Percentiles rank a stretch among this genome's conserved stretches.
phyloP scores from a whole-genome alignment of 1,140 invertebrate genomes.

The Augochlora pura region DNA sequence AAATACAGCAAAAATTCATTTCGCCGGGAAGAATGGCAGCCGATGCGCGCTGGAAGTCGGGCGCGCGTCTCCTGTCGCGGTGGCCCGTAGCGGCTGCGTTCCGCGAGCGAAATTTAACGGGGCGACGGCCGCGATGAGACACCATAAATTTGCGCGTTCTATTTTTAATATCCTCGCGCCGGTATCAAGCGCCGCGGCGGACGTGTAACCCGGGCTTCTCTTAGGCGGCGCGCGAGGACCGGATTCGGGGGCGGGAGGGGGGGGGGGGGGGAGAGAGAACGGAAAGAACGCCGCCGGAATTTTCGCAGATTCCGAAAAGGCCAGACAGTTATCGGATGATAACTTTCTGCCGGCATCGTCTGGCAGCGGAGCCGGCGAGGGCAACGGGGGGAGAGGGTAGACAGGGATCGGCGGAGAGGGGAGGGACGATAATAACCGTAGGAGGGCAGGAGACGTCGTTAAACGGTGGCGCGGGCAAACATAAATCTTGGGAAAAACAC shows the following conservation, averaged over 20 bases:
- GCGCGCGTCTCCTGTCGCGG: too few species aligned
- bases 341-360: slow-evolving; percentile 40
- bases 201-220: slow-evolving; percentile 2
- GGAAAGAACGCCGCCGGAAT: slow-evolving; percentile 49
- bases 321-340: slow-evolving; percentile 65
- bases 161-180: slow-evolving; percentile 37
- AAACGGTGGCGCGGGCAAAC: slow-evolving; percentile 56
- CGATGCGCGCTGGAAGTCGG: not conserved
- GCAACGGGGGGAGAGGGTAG: not conserved
- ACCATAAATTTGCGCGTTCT: slow-evolving; percentile 37
- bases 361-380: slow-evolving; percentile 4
- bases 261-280: too few species aligned
- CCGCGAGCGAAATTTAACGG: slow-evolving; percentile 21
- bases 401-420: not conserved
- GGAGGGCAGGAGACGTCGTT: slow-evolving; percentile 62
- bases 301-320: slow-evolving; percentile 57
- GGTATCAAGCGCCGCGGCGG: not conserved
- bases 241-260: slow-evolving; percentile 40
- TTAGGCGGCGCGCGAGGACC: slow-evolving; percentile 2
- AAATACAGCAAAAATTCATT: not conserved
- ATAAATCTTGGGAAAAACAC: slow-evolving; percentile 68
- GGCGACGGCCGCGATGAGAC: not conserved
- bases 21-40: not conserved
- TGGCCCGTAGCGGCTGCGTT: too few species aligned
- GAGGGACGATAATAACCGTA: slow-evolving; percentile 59